Conservation (phyloP, 2,888 invertebrate species). For the Chesias legatella region DNA sequence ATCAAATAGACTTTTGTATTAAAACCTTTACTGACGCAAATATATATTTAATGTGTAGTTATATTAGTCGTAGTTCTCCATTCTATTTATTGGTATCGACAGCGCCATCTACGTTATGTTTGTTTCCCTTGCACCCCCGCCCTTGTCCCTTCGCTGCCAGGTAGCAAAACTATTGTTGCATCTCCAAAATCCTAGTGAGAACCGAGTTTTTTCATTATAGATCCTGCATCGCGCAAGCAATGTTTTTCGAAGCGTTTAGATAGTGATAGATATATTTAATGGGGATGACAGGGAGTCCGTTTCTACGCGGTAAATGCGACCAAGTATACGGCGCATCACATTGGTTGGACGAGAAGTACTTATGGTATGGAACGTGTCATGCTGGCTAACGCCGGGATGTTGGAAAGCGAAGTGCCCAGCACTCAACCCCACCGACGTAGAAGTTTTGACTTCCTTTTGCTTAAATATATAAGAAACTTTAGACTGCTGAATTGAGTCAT, state of each 20-base stretch:
- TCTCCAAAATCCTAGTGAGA: conserved; percentile 3
- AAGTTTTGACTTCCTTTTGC: conserved; percentile 70
- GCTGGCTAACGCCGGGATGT: conserved; percentile 50
- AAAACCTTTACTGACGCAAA: too few species aligned
- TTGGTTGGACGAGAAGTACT: conserved; percentile 63
- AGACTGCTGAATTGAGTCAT: too few species aligned
- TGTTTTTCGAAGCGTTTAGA: conserved; percentile 39
- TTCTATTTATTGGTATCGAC: too few species aligned
- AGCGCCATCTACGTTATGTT: not conserved
- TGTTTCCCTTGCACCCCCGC: conserved; percentile 3
- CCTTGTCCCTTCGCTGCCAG: not conserved
- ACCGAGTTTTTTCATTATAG: conserved; percentile 46
- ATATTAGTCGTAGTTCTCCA: too few species aligned
- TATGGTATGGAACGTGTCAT: conserved; percentile 52
- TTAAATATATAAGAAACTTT: too few species aligned
- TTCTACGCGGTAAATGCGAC: conserved; percentile 65
- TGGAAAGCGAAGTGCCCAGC: conserved; percentile 65
- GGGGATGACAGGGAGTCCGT: conserved; percentile 51
- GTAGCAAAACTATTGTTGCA: conserved; percentile 6
- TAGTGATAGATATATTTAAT: conserved; percentile 32
- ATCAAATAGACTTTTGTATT: too few species aligned
- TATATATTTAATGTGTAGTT: too few species aligned
- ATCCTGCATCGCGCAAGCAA: conserved; percentile 52
- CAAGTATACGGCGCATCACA: conserved; percentile 34
- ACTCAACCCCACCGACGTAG: conserved; percentile 69